Conservation (phyloP, 2,113 vertebrate species). For the Poeciliopsis retropinna region DNA sequence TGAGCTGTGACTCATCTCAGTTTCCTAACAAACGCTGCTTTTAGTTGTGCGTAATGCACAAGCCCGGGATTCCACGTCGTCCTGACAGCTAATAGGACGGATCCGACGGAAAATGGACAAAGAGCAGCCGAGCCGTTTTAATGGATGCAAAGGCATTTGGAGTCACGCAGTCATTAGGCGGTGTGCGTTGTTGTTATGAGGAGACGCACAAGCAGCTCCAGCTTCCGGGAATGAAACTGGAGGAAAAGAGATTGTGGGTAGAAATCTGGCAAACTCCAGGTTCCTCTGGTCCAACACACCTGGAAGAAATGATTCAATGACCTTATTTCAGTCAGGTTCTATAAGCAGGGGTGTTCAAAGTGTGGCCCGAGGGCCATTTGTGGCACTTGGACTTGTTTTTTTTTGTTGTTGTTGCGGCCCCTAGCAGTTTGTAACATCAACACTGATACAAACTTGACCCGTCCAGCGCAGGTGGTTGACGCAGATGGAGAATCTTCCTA, state of each 20-base stretch:
- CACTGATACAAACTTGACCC: no score
- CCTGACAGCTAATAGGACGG: slow-evolving; percentile 7
- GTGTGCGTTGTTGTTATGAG: not conserved
- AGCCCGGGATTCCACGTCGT: not conserved
- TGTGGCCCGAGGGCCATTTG: no score
- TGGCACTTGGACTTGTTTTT: no score
- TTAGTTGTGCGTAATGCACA: slow-evolving; percentile 3
- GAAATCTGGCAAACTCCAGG: not conserved
- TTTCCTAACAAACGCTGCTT: slow-evolving; percentile 14
- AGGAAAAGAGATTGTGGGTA: not conserved
- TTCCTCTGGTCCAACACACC: no score
- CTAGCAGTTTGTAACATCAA: no score
- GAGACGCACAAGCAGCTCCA: not conserved
- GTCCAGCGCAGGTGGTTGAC: no score
- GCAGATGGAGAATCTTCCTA: no score
- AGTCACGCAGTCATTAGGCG: slow-evolving; percentile 20
- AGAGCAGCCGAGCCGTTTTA: slow-evolving; percentile 23
- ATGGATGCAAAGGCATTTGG: slow-evolving; percentile 22
- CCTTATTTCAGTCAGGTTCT: no score
- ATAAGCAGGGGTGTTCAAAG: no score
- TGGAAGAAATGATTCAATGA: no score
- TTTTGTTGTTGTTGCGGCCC: no score
- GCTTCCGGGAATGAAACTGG: no score
- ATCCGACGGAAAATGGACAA: slow-evolving; percentile 4
- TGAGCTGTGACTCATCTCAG: slow-evolving; percentile 22